phyloP scores from a whole-genome alignment of 2,113 vertebrate genomes.

The Cygnus buccinator region DNA sequence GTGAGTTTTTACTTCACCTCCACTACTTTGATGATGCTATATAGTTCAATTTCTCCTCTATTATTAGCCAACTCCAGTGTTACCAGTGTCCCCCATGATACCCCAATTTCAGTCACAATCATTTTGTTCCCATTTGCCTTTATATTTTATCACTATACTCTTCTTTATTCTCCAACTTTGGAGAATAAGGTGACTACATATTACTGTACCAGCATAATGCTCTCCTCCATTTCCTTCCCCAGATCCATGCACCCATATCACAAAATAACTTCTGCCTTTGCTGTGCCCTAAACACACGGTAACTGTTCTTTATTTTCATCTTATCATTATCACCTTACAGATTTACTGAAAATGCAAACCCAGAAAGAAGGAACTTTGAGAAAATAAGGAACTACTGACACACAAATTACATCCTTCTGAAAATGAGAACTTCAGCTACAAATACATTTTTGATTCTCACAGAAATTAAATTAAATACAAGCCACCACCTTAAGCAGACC shows the following conservation, averaged over 20 bases:
- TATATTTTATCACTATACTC: neutral
- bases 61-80: neutral
- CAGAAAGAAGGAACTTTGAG: constrained; percentile 1
- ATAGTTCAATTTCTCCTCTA: neutral
- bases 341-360: neutral
- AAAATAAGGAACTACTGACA: neutral
- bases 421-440: neutral
- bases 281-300: neutral
- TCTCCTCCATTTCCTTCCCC: neutral
- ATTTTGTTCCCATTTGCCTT: neutral
- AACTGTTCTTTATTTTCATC: neutral
- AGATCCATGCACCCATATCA: neutral
- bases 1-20: neutral
- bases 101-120: neutral
- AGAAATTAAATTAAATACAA: neutral
- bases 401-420: neutral
- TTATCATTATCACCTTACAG: neutral
- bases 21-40: neutral
- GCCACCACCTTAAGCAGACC: neutral
- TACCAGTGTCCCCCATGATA: neutral
- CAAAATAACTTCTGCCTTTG: neutral
- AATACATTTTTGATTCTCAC: neutral
- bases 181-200: neutral
- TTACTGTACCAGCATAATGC: neutral
- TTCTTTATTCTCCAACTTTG: neutral